These are phyloP conservation scores for Leucophenga varia DNA, from an alignment of 1,140 invertebrate species.

Conservation along the genomic window DNA sequence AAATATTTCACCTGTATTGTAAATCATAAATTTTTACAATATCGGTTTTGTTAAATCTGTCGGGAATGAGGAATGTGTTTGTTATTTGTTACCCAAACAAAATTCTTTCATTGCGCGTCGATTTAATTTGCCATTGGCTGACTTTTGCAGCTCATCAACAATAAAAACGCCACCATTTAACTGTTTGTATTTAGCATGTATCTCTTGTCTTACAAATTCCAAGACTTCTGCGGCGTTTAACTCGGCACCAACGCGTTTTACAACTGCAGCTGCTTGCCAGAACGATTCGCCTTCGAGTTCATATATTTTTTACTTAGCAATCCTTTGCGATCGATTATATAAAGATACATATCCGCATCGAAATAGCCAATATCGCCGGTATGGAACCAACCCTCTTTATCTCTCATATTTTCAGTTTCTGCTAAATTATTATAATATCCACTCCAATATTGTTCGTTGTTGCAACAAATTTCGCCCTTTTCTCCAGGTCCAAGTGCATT, in stretches of 20 bases:
- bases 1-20: no score
- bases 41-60: no score
- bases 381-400: conserved; percentile 68
- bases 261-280: conserved; percentile 35
- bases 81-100: no score
- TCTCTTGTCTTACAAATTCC: conserved; percentile 31
- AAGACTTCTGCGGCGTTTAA: conserved; percentile 31
- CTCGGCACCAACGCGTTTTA: conserved; percentile 17
- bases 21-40: no score
- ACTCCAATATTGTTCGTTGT: conserved; percentile 36
- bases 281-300: conserved; percentile 26
- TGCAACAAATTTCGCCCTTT: conserved; percentile 52
- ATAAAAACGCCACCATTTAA: conserved; percentile 57
- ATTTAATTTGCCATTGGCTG: conserved; percentile 58
- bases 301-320: no score
- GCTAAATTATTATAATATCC: conserved; percentile 58
- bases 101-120: conserved; percentile 23
- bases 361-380: conserved; percentile 71
- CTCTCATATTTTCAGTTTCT: conserved; percentile 59
- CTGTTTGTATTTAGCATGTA: conserved; percentile 43
- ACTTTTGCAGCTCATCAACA: conserved; percentile 58
- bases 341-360: conserved; percentile 64
- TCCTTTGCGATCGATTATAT: conserved; percentile 68
- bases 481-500: conserved; percentile 35
- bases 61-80: no score